Evolutionary conservation across 2,113 vertebrate species (phyloP), one percentile per base, ranked within the genome.

Genomic region (Anolis sagrei): DNA sequence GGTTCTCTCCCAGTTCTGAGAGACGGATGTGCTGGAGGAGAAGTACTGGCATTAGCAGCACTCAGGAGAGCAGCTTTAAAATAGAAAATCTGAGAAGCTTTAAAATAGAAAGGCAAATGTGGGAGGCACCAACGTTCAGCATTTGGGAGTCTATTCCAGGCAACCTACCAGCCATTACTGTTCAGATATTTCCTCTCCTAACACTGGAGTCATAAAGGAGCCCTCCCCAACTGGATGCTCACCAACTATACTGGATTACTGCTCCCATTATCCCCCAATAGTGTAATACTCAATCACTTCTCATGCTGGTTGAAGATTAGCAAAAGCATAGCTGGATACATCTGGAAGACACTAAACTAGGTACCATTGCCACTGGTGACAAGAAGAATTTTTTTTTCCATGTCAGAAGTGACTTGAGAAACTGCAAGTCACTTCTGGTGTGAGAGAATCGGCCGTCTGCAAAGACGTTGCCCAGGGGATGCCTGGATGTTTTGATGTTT

Each of bases 51-150:
- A 74, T 62, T 86, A 39, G 25, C 51, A 72, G 27, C 39, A 48
- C 21, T 23, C 64, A 39, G 36, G 66, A 78, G 76, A 54, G 61
- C 64, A 84, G 58, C 74, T 84, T 49, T 66, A 76, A 83, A 77
- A 69, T 27, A 84, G 83, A 77, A 84, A 69, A 78, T 19, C n/a
- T 58, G 64, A 85, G 83, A 78, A 62, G 81, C 32, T 85, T 79
- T 79, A 79, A 85, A 85, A 80, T 64, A 80, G 84, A 73, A 27
- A 19, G 14, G 58, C 77, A 86, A 86, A 86, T 64, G 36, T 61
- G 34, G 68, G 68, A 85, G 34, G 51, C 36, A 64, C 54, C 70
- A 86, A 27, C 27, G 21, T 48, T 13, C 29, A 64, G 34, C n/a
- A 64, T 79, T 69, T 39, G 62, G 8, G 5, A 54, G 49, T 76